These are phyloP conservation scores for Callipepla squamata DNA, from an alignment of 2,113 vertebrate genomes.

Conservation along the genomic window DNA sequence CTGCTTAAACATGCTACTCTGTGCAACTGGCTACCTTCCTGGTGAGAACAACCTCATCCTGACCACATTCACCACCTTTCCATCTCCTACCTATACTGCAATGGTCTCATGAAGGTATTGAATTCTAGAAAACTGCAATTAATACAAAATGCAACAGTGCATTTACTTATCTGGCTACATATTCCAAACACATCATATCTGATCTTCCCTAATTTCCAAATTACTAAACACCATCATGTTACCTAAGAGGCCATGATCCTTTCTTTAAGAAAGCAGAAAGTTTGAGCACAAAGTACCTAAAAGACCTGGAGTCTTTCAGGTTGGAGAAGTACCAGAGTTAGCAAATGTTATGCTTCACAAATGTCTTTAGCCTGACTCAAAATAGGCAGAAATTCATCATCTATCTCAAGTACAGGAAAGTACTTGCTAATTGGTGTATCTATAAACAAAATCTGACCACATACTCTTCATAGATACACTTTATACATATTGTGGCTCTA, in stretches of 20 bases:
- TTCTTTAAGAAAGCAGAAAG: not conserved
- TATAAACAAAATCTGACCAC: not conserved
- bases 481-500: not conserved
- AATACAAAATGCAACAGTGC: not conserved
- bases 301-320: not conserved
- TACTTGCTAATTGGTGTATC: not conserved
- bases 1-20: not conserved
- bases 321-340: not conserved
- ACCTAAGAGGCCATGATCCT: not conserved
- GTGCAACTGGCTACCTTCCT: not conserved
- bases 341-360: not conserved
- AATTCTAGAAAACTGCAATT: not conserved
- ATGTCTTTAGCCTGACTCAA: not conserved
- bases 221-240: not conserved
- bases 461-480: not conserved
- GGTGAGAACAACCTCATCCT: not conserved
- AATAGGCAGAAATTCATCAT: not conserved
- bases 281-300: not conserved
- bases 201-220: not conserved
- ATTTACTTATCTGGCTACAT: not conserved
- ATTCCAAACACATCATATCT: not conserved
- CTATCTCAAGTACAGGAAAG: not conserved
- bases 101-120: not conserved
- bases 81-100: not conserved
- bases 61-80: not conserved